Conservation (phyloP, 2,113 vertebrate species). For the Laticauda laticaudata region DNA sequence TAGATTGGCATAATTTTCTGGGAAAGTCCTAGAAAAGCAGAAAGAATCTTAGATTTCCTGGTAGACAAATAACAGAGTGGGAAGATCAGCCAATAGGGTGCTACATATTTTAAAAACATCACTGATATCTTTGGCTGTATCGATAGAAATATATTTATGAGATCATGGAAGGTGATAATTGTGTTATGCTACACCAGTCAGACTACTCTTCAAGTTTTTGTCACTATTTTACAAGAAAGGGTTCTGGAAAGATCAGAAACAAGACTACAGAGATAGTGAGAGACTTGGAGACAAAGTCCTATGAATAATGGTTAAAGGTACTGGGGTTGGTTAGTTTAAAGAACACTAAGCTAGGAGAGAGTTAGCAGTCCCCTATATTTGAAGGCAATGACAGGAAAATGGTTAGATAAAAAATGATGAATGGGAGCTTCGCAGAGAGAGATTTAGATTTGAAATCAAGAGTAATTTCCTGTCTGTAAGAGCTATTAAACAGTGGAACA, state of each 20-base stretch:
- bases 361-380: neutral
- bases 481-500: neutral
- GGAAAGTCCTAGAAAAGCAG: neutral
- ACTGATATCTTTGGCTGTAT: neutral
- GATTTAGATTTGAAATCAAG: neutral
- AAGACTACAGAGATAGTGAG: neutral
- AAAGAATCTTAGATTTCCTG: neutral
- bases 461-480: neutral
- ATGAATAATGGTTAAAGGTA: neutral
- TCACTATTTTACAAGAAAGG: neutral
- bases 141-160: neutral
- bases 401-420: neutral
- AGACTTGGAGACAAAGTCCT: neutral
- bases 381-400: neutral
- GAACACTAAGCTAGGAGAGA: neutral
- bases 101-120: neutral
- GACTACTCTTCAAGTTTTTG: neutral
- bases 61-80: neutral
- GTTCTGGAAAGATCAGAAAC: neutral
- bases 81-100: neutral
- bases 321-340: neutral
- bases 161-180: neutral
- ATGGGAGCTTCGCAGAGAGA: neutral
- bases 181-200: neutral
- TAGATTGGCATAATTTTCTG: neutral